Evolutionary conservation across 2,888 invertebrate species (phyloP), one percentile per base, ranked within the genome.

Genomic region (Platycheirus albimanus): DNA sequence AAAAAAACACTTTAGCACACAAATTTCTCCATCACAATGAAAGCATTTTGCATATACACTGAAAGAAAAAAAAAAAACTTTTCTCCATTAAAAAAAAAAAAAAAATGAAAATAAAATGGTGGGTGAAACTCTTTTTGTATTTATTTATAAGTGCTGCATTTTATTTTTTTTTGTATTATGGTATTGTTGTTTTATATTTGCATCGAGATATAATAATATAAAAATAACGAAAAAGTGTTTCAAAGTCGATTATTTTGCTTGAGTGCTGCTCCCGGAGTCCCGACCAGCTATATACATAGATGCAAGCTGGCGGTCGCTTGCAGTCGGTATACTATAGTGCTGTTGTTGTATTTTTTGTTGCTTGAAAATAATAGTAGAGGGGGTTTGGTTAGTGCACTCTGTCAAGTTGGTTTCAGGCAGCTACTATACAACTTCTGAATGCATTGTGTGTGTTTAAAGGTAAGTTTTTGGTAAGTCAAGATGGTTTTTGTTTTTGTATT

Each of bases 211-310:
- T 66, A 78, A 78, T 74, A 79, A 74, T 47, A 76, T 61, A 30
- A 80, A 76, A 61, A 77, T 61, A 72, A 54, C 66, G 66, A 67
- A 81, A 72, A 66, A 66, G 24, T 56, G 64, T 81, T 67, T 47
- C 77, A 77, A 77, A 81, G 81, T 77, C 81, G 77, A 81, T 81
- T 81, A 81, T 77, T 77, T 67, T 71, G 67, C 81, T 67, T 67
- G 81, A 81, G 67, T 81, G 81, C 77, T 47, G 69, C 77, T 54
- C 28, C 41, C 24, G 3, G 24, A 24, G n/a, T n/a, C n/a, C 24
- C 5, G 33, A 61, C 51, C 49, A 64, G 38, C 63, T 24, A 67
- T 47, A 38, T n/a, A n/a, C n/a, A n/a, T 64, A 58, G 13, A 20
- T 56, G 24, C 17, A 17, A 24, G 58, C 17, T 17, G 75, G 63